Conservation (phyloP, 2,797 vertebrate species). For the Silurus aristotelis region DNA sequence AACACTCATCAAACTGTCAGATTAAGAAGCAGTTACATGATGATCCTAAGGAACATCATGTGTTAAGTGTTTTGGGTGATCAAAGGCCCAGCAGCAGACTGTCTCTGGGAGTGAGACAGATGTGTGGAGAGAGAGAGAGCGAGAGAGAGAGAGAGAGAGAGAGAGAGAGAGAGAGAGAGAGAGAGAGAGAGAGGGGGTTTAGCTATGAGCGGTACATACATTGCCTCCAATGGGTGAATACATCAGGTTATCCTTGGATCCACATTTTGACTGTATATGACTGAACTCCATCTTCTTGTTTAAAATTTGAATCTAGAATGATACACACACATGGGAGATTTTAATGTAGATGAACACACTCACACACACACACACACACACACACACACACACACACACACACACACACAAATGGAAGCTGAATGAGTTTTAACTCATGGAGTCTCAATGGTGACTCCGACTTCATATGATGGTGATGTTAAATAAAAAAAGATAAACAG, state of each 20-base stretch:
- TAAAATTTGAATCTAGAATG: conserved; percentile 76
- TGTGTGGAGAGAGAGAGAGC: conserved; percentile 30
- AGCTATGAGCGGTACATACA: conserved; percentile 67
- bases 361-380: conserved; percentile 13
- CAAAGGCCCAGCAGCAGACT: background rate
- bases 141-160: background rate
- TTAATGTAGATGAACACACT: conserved; percentile 48
- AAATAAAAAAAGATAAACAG: background rate
- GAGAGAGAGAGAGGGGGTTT: background rate
- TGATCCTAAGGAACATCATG: background rate
- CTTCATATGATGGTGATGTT: background rate
- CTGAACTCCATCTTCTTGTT: conserved; percentile 76
- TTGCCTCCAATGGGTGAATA: conserved; percentile 65
- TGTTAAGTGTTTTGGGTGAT: background rate
- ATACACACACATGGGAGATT: conserved; percentile 62
- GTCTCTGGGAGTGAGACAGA: background rate
- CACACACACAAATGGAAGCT: background rate
- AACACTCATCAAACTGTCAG: conserved; percentile 10
- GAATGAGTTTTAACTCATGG: background rate
- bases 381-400: conserved; percentile 1
- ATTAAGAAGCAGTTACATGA: background rate
- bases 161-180: background rate
- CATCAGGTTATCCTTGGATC: conserved; percentile 76
- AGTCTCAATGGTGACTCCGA: background rate
- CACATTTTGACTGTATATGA: conserved; percentile 69